phyloP scores from a whole-genome alignment of 2,888 invertebrate species.

The Geotrupes spiniger region DNA sequence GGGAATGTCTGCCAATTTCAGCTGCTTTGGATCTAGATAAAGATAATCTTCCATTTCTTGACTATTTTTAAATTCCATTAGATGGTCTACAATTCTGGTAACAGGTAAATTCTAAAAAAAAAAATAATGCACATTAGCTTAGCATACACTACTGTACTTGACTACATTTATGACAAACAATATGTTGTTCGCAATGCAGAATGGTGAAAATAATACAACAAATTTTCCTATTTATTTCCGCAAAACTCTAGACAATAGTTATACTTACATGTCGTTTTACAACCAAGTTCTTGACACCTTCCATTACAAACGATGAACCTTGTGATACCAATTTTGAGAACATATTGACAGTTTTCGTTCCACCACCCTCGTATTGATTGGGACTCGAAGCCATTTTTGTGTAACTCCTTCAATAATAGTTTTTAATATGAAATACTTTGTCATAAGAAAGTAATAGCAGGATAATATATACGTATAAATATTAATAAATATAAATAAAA shows the following conservation, averaged over 20 bases:
- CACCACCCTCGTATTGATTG: slow-evolving; percentile 86
- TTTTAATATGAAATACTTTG: neutral
- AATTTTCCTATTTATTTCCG: no score
- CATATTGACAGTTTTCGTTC: slow-evolving; percentile 96
- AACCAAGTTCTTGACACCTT: slow-evolving; percentile 98
- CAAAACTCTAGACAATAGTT: no score
- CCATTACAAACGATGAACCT: slow-evolving; percentile 98
- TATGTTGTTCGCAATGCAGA: no score
- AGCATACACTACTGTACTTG: no score
- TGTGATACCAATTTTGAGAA: slow-evolving; percentile 96
- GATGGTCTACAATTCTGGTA: slow-evolving; percentile 85
- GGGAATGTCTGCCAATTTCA: slow-evolving; percentile 68
- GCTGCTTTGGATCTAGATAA: slow-evolving; percentile 93
- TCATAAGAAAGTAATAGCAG: neutral
- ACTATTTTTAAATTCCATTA: slow-evolving; percentile 78
- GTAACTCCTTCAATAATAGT: slow-evolving; percentile 60
- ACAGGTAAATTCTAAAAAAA: slow-evolving; percentile 81
- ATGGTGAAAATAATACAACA: no score
- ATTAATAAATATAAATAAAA: no score
- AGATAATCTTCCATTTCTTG: slow-evolving; percentile 83
- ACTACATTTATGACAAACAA: no score
- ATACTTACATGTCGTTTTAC: slow-evolving; percentile 91
- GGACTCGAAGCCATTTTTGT: slow-evolving; percentile 71
- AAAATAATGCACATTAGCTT: no score
- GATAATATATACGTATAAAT: no score